Evolutionary conservation across 2,888 invertebrate genomes (phyloP).

Genomic region (Hofmannophila pseudospretella): DNA sequence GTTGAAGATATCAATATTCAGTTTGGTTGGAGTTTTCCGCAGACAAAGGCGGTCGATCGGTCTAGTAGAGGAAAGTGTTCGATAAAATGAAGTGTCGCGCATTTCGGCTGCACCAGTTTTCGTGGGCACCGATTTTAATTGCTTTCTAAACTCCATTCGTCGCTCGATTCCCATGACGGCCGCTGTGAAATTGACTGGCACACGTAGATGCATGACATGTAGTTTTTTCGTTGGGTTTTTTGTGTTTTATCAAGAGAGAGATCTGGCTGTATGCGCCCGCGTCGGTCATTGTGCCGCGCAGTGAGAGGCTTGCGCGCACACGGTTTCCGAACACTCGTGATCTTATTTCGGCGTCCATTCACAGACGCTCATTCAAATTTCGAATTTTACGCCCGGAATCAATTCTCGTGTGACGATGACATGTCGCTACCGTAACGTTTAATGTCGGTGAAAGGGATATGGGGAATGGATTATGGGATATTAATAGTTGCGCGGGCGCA

Average conservation of each 20-base stretch:
- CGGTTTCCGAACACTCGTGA: constrained; percentile 54
- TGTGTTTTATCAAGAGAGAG: constrained; percentile 67
- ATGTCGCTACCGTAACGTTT: constrained; percentile 20
- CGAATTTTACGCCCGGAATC: constrained; percentile 68
- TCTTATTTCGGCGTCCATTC: constrained; percentile 67
- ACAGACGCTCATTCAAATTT: constrained; percentile 65
- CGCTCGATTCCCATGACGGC: constrained; percentile 74
- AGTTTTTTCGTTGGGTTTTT: constrained; percentile 69
- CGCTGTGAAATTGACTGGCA: constrained; percentile 73
- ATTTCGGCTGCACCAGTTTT: constrained; percentile 50
- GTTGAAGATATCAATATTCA: too few relatives aligned
- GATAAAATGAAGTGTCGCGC: constrained; percentile 57
- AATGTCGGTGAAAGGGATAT: constrained; percentile 13
- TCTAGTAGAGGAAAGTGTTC: constrained; percentile 38
- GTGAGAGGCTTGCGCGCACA: constrained; percentile 41
- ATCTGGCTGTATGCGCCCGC: constrained; percentile 65
- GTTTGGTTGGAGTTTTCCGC: too few relatives aligned
- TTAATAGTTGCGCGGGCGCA: constrained; percentile 58
- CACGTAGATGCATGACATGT: constrained; percentile 77
- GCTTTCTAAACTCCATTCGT: constrained; percentile 72
- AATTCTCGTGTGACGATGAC: constrained; percentile 65
- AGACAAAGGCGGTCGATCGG: too few relatives aligned
- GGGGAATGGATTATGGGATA: constrained; percentile 34
- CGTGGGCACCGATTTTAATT: constrained; percentile 69
- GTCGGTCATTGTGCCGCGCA: constrained; percentile 64